Evolutionary conservation across 2,113 vertebrate genomes (phyloP), one percentile per base, ranked within the genome.

Genomic region (Uria lomvia): DNA sequence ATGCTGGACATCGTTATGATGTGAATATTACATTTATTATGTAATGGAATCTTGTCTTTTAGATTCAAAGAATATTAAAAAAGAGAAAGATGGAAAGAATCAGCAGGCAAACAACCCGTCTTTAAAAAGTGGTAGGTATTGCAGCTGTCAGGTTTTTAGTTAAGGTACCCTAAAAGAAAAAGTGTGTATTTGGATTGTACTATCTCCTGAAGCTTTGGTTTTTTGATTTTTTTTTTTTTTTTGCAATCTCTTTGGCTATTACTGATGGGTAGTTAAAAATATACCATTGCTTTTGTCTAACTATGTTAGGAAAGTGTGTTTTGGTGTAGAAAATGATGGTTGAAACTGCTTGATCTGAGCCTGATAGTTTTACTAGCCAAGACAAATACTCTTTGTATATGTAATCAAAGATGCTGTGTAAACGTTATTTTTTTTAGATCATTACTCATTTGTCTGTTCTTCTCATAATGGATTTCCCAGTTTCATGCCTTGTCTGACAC

Each of bases 31-130:
- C 50, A 95, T 95, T 96, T 84, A 86, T 84, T 86, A 38, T 91
- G 86, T 94, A 91, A 91, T 77, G 95, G 91, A 87, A 97, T 97
- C 94, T 97, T 96, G 80, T 96, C 96, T 94, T 97, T 94, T 97
- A 99, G 99, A 99, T 97, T 98, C 98, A 91, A 99, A 98, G 98
- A 98, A 98, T 94, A 93, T 97, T 88, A 99, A 98, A 98, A 99
- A 99, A 95, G 99, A 99, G 75, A 99, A 98, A 97, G 88, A 98
- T 82, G 98, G 98, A 88, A 98, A 98, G 95, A 97, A 97, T 88
- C 93, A 97, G 86, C 92, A 98, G 47, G 97, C 98, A 96, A 90
- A 97, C 79, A 98, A 93, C 82, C 90, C 98, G 40, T 94, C 98
- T 90, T 81, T 97, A 62, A 95, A 96, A 82, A 98, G 97, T 98